Evolutionary conservation across 1,140 invertebrate species (phyloP).

Genomic region (Eriocheir sinensis): DNA sequence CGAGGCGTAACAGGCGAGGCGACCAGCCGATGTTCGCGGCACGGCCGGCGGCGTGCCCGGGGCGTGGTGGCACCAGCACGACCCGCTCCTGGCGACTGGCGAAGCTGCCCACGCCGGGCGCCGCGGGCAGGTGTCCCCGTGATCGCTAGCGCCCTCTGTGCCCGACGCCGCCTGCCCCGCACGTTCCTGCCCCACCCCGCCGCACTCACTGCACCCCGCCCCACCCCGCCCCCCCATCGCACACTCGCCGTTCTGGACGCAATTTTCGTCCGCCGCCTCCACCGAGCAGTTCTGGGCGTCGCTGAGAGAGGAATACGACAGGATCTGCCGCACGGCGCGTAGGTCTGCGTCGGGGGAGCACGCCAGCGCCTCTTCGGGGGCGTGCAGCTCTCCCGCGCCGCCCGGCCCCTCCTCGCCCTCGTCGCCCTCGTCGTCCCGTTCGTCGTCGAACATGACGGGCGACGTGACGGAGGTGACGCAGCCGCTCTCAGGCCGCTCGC

Average conservation of each 20-base stretch:
- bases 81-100: conserved; percentile 70
- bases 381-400: conserved; percentile 31
- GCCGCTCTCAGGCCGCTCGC: conserved; percentile 78
- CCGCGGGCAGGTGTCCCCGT: background rate
- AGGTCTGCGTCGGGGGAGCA: conserved; percentile 74
- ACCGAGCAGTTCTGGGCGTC: background rate
- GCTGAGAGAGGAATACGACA: conserved; percentile 65
- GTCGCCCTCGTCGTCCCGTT: conserved; percentile 54
- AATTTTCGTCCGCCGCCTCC: background rate
- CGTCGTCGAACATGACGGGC: conserved; percentile 76
- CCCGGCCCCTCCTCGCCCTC: background rate
- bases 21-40: background rate
- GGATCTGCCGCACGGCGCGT: conserved; percentile 73
- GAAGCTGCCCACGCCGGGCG: conserved; percentile 36
- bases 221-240: background rate
- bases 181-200: background rate
- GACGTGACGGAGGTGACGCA: conserved; percentile 79
- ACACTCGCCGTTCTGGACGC: background rate
- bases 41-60: conserved; percentile 44
- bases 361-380: conserved; percentile 53
- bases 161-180: background rate
- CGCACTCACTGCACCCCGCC: background rate
- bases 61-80: conserved; percentile 65
- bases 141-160: conserved; percentile 60
- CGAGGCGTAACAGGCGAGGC: background rate